Base-by-base conservation (phyloP, 1,140 invertebrate genomes). In the Mactra quadrangularis region DNA sequence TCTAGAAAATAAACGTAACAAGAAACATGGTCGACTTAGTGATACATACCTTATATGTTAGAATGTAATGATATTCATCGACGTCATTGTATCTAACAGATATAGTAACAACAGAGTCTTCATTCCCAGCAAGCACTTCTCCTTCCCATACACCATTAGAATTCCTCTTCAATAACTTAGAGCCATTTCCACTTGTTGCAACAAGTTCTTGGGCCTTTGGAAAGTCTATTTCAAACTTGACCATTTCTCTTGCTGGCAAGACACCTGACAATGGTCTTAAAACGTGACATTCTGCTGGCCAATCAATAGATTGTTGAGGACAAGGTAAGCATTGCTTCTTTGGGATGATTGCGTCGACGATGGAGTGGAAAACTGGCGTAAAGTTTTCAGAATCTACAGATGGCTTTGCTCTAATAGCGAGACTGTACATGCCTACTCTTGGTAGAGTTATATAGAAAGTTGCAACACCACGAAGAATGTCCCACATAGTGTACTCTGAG, bases 401-500 rank as follows among this genome's bases (percentile, higher is more conserved):
- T 27, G 68, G 71, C 33, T 82, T 82, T 19, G 79, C 79, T 38
- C 79, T 55, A 22, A 82, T 82, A 31, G 79, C 79, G 9, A 82
- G 45, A 29, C 79, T 82, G 33, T 74, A 82, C 79, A 82, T 66
- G 11, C 79, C 79, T 3, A 74, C 70, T 27, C 79, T 53, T 6
- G 79, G 79, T 17, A 82, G 22, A 62, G 70, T 82, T 15, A 75
- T 55, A 50, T 82, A 82, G 52, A 82, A 82, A 0, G 79, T 82
- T 17, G 79, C 79, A 0, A 82, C 70, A 7, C 71, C 79, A 17
- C 25, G 41, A 1, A 82, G 25, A 47, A 82, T 82, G 59, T 82
- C 79, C 79, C 79, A 82, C 79, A 82, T 82, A 17, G 71, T 82
- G 31, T 82, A 82, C 33, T 82, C 79, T 11, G 79, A 82, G 70